These are phyloP conservation scores for Phyllopteryx taeniolatus DNA, from an alignment of 2,113 vertebrate species.

Conservation along the genomic window DNA sequence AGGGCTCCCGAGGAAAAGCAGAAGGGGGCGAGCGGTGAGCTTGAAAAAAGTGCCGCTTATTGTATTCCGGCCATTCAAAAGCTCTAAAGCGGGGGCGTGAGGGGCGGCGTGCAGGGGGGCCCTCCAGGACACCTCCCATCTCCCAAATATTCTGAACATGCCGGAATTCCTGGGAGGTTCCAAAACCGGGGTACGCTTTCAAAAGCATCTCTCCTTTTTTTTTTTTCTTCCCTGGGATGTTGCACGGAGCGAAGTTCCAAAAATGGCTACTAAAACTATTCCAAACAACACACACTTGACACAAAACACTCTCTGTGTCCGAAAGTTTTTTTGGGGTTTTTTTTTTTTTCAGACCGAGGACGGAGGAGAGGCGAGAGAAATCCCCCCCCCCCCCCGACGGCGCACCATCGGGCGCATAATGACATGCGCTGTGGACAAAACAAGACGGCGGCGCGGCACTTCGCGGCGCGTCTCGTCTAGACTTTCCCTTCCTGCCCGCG, in stretches of 20 bases:
- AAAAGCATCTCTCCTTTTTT: constrained; percentile 27
- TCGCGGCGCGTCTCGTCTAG: constrained; percentile 48
- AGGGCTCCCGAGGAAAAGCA: constrained; percentile 29
- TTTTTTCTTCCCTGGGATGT: constrained; percentile 25
- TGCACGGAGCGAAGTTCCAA: constrained; percentile 33
- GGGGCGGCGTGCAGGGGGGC: constrained; percentile 65
- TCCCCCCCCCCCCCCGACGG: constrained; percentile 41
- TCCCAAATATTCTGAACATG: constrained; percentile 71
- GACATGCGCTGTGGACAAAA: constrained; percentile 62
- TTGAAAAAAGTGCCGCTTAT: constrained; percentile 84
- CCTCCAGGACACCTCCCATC: constrained; percentile 66
- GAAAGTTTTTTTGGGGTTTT: constrained; percentile 32
- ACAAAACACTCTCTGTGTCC: constrained; percentile 59
- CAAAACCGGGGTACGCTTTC: constrained; percentile 52
- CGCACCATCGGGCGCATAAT: constrained; percentile 44
- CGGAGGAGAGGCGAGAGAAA: constrained; percentile 52
- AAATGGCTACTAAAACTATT: constrained; percentile 33
- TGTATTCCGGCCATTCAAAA: constrained; percentile 90
- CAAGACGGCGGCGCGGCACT: constrained; percentile 40
- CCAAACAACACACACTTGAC: constrained; percentile 37
- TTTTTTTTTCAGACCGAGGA: constrained; percentile 32
- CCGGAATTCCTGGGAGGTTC: constrained; percentile 73
- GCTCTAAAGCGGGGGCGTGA: constrained; percentile 77
- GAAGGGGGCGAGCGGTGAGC: constrained; percentile 33
- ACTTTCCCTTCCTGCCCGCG: constrained; percentile 50